A percentile compares a stretch with the other conserved stretches of the same genome.
Evolutionary conservation across 53 echinoderm and acorn worm genomes (phyloP).

Genomic region (Holothuria scabra): DNA sequence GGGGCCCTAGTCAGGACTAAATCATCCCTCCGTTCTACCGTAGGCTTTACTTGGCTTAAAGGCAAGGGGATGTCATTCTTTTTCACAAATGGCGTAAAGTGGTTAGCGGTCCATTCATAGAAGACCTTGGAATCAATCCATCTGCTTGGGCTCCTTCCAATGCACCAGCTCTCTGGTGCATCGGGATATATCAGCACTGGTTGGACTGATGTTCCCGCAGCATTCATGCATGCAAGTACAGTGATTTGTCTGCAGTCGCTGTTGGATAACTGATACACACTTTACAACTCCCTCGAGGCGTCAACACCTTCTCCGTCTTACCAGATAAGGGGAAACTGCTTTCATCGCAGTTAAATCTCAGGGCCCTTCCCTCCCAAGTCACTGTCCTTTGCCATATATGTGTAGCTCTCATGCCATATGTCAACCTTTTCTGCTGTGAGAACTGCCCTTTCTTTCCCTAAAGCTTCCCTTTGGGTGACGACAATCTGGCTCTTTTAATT

Average conservation of each 20-base stretch:
- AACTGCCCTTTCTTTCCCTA: constrained; percentile 23
- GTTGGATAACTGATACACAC: constrained; percentile 40
- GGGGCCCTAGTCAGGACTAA: too few species aligned
- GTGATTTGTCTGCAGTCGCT: constrained; percentile 7
- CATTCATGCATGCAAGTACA: constrained; percentile 35
- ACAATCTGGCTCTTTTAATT: too few species aligned
- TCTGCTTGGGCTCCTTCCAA: constrained; percentile 35
- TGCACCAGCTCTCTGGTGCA: constrained; percentile 27
- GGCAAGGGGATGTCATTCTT: neutral
- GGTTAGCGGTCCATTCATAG: constrained; percentile 48
- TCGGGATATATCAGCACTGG: constrained; percentile 43
- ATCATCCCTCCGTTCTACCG: too few species aligned
- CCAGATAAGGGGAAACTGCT: constrained; percentile 39
- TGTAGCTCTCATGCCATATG: neutral
- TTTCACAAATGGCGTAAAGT: constrained; percentile 20
- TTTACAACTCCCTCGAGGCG: neutral
- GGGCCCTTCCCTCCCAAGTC: neutral
- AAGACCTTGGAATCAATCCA: constrained; percentile 51
- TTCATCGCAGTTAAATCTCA: constrained; percentile 47
- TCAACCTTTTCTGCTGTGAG: constrained; percentile 9
- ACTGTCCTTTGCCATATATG: neutral
- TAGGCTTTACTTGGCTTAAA: too few species aligned
- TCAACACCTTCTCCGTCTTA: constrained; percentile 10
- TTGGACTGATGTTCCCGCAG: constrained; percentile 11
- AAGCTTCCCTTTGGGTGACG: constrained; percentile 9